Evolutionary conservation across 2,113 vertebrate genomes (phyloP).

Genomic region (Sclerurus mexicanus): DNA sequence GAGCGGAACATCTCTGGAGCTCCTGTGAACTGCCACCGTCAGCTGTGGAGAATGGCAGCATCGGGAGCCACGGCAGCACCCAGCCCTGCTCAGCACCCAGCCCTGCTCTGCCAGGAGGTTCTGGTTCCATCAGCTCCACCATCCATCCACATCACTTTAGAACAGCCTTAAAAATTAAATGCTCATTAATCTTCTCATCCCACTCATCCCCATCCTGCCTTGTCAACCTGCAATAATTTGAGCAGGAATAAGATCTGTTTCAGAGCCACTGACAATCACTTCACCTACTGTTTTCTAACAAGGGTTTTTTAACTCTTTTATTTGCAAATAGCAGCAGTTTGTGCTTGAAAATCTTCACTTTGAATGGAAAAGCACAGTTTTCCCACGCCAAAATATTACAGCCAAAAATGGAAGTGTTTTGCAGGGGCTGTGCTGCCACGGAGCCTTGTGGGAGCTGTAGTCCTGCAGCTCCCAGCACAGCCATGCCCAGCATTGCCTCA

Average conservation of each 20-base stretch:
- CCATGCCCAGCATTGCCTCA: accelerated
- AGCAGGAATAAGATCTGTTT: neutral
- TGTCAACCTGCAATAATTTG: neutral
- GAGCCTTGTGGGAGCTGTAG: conserved; percentile 7
- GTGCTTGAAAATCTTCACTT: neutral
- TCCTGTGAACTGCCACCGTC: neutral
- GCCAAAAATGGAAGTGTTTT: neutral
- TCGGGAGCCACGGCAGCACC: neutral
- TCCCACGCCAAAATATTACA: neutral
- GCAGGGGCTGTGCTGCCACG: neutral
- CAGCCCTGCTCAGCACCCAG: neutral
- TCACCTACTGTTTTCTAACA: neutral
- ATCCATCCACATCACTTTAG: accelerated
- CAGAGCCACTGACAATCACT: neutral
- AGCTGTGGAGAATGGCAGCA: neutral
- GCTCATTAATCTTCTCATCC: neutral
- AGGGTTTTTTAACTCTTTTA: neutral
- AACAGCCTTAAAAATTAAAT: neutral
- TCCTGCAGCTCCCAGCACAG: neutral
- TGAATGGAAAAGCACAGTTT: neutral
- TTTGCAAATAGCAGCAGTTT: neutral
- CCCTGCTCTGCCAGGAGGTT: neutral
- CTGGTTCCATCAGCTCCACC: neutral
- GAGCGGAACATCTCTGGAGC: neutral
- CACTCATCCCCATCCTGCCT: neutral